Evolutionary conservation across 2,797 vertebrate genomes (phyloP).

Genomic region (Lacerta agilis): DNA sequence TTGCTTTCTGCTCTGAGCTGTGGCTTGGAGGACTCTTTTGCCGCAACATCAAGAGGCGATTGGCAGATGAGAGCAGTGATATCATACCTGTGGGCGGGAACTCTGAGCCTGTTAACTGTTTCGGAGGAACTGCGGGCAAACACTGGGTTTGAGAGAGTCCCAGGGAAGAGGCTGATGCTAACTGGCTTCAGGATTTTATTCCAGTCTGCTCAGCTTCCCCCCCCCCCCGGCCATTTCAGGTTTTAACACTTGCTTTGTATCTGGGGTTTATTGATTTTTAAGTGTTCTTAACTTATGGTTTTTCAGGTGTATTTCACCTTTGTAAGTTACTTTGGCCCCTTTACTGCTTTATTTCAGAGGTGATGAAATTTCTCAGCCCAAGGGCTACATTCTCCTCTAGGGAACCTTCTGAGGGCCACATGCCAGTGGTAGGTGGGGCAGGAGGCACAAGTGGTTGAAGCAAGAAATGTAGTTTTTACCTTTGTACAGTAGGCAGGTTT

Average conservation of each 20-base stretch:
- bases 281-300: background rate
- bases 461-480: no score
- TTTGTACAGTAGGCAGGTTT: no score
- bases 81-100: constrained; percentile 65
- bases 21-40: constrained; percentile 41
- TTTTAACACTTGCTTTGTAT: background rate
- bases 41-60: constrained; percentile 41
- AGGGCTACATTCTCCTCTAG: no score
- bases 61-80: constrained; percentile 54
- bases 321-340: no score
- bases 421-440: no score
- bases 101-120: constrained; percentile 57
- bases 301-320: background rate
- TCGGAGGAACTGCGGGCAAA: background rate
- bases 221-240: no score
- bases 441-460: no score
- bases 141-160: background rate
- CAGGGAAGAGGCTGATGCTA: fast-evolving
- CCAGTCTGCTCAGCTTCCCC: background rate
- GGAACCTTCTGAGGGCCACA: no score
- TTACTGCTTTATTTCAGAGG: no score
- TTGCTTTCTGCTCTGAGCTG: background rate
- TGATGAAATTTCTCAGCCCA: no score
- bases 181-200: background rate
- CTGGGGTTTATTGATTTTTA: no score